Evolutionary conservation across 2,888 invertebrate genomes (phyloP).

Genomic region (Hartigia nigra): DNA sequence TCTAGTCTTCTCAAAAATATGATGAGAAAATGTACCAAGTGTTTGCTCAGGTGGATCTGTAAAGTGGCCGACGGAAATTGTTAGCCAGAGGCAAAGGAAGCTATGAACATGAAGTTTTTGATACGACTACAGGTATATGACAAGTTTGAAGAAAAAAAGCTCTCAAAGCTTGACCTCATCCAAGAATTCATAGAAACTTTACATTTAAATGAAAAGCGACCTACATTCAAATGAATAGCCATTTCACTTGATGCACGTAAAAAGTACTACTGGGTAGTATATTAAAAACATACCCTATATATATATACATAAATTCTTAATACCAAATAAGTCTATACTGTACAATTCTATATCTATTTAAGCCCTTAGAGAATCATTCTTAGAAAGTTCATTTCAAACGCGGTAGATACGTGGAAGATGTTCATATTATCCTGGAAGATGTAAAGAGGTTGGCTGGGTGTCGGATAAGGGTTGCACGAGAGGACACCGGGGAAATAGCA

Average conservation of each 20-base stretch:
- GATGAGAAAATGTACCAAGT: background rate
- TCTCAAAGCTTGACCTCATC: background rate
- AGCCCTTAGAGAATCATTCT: background rate
- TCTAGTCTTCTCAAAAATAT: background rate
- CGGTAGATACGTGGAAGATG: constrained; percentile 21
- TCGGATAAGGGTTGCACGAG: constrained; percentile 16
- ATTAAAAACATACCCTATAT: background rate
- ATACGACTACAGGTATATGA: background rate
- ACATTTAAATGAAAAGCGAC: background rate
- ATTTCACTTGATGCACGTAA: background rate
- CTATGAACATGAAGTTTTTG: background rate
- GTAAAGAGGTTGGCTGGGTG: constrained; percentile 7
- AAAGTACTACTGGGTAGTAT: background rate
- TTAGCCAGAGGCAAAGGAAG: background rate
- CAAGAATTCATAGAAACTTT: background rate
- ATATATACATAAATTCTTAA: background rate
- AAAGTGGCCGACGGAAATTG: background rate
- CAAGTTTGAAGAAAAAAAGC: background rate
- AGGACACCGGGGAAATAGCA: constrained; percentile 47
- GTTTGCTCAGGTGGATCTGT: background rate
- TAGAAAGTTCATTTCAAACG: background rate
- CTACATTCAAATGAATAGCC: background rate
- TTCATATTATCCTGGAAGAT: constrained; percentile 20
- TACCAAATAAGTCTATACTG: background rate
- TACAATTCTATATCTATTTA: background rate